These are phyloP conservation scores for Adelges cooleyi DNA, from an alignment of 1,140 invertebrate genomes.

Conservation along the genomic window DNA sequence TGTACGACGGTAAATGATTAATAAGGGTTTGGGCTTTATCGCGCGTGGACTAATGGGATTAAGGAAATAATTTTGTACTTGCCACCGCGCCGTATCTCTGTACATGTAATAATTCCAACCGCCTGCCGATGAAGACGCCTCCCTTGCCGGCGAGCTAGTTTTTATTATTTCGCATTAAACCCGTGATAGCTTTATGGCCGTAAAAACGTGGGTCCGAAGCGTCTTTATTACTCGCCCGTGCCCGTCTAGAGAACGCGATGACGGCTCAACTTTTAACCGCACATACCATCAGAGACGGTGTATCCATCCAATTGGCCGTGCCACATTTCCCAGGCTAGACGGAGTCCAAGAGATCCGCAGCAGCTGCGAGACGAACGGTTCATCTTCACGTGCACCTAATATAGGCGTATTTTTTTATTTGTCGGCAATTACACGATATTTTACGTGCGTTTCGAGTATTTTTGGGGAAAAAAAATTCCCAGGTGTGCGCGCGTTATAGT, in stretches of 20 bases:
- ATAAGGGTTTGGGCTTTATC: conserved; percentile 7
- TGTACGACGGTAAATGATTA: too few relatives aligned
- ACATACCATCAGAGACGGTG: neutral
- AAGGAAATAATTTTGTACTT: conserved; percentile 6
- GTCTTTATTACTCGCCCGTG: neutral
- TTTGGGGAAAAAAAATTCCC: conserved; percentile 8
- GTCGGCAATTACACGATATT: neutral
- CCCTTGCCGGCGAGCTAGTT: neutral
- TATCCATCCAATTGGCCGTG: neutral
- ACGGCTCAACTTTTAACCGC: neutral
- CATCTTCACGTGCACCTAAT: too few relatives aligned
- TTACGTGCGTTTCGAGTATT: neutral
- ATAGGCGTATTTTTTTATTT: neutral
- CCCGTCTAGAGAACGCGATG: neutral
- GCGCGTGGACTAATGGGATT: conserved; percentile 9
- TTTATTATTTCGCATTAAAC: conserved; percentile 13
- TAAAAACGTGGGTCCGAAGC: neutral
- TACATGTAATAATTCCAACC: too few relatives aligned
- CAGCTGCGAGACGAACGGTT: too few relatives aligned
- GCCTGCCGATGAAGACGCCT: neutral
- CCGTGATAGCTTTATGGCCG: conserved; percentile 16
- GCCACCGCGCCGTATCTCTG: neutral
- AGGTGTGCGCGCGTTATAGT: neutral
- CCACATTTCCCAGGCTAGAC: too few relatives aligned
- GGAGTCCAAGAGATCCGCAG: too few relatives aligned